These are phyloP conservation scores for Lasioglossum leucozonium DNA, from an alignment of 2,888 invertebrate genomes.

Conservation along the genomic window DNA sequence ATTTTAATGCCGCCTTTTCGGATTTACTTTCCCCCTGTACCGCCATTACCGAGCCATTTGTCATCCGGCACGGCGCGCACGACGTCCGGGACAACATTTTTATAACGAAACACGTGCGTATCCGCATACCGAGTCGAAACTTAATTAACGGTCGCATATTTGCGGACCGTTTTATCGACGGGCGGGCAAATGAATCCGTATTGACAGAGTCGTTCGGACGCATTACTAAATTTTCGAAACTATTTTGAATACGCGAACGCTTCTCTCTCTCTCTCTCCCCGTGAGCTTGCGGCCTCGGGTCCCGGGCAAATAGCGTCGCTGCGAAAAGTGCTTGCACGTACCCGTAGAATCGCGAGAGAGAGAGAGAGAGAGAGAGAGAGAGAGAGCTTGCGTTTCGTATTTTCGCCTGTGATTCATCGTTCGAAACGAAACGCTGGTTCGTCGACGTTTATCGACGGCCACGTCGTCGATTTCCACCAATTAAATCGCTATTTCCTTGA, in stretches of 20 bases:
- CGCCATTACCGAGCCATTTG: conserved; percentile 41
- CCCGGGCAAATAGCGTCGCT: conserved; percentile 18
- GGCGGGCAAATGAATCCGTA: conserved; percentile 29
- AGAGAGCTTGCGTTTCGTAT: conserved; percentile 51
- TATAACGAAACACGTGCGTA: conserved; percentile 30
- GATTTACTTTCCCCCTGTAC: conserved; percentile 8
- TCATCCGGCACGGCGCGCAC: background rate
- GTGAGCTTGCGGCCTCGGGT: too few relatives aligned
- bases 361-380: too few relatives aligned
- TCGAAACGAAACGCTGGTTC: background rate
- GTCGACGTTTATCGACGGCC: background rate
- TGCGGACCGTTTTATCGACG: conserved; percentile 15
- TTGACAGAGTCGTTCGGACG: conserved; percentile 40
- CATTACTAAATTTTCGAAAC: conserved; percentile 54
- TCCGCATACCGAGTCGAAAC: background rate
- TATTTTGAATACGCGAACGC: conserved; percentile 45
- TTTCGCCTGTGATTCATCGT: background rate
- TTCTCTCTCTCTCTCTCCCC: background rate
- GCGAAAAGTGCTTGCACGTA: conserved; percentile 39
- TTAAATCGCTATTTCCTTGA: background rate
- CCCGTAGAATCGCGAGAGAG: conserved; percentile 34
- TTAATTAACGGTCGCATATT: conserved; percentile 53
- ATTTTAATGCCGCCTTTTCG: conserved; percentile 17
- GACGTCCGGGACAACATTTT: conserved; percentile 40
- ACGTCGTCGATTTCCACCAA: background rate